phyloP scores from a whole-genome alignment of 2,797 vertebrate genomes.

The Enteromius unitaeniatus region DNA sequence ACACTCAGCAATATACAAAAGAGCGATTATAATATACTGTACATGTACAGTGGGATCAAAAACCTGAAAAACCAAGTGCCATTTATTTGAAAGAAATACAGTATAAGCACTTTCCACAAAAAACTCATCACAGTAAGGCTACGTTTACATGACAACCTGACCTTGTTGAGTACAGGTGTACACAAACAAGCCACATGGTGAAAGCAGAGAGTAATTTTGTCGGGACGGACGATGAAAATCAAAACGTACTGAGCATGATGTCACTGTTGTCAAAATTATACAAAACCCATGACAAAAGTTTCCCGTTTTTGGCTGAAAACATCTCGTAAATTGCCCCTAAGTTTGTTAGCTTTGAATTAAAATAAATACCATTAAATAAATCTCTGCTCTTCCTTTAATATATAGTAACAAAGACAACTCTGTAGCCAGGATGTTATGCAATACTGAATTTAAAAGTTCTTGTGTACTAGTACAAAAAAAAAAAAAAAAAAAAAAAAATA shows the following conservation, averaged over 20 bases:
- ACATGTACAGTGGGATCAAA: neutral
- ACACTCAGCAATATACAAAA: slow-evolving; percentile 66
- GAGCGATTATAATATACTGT: neutral
- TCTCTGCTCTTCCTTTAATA: neutral
- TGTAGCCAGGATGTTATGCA: neutral
- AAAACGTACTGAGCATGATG: too few species aligned
- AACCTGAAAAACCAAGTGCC: neutral
- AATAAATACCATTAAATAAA: neutral
- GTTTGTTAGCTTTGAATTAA: neutral
- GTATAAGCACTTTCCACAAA: neutral
- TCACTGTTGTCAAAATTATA: too few species aligned
- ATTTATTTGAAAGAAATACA: neutral
- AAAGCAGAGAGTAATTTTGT: too few species aligned
- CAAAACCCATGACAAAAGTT: too few species aligned
- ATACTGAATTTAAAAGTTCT: neutral
- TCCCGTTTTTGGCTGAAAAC: too few species aligned
- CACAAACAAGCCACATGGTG: too few species aligned
- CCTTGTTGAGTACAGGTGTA: too few species aligned
- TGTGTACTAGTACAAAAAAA: too few species aligned
- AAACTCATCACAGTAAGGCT: neutral
- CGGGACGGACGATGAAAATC: too few species aligned
- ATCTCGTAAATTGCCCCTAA: too few species aligned
- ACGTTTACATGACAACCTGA: too few species aligned
- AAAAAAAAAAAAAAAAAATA: too few species aligned
- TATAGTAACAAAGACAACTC: neutral